Percentiles rank a stretch among this genome's conserved stretches.
phyloP scores from a whole-genome alignment of 1,140 invertebrate species.

The Uloborus diversus region DNA sequence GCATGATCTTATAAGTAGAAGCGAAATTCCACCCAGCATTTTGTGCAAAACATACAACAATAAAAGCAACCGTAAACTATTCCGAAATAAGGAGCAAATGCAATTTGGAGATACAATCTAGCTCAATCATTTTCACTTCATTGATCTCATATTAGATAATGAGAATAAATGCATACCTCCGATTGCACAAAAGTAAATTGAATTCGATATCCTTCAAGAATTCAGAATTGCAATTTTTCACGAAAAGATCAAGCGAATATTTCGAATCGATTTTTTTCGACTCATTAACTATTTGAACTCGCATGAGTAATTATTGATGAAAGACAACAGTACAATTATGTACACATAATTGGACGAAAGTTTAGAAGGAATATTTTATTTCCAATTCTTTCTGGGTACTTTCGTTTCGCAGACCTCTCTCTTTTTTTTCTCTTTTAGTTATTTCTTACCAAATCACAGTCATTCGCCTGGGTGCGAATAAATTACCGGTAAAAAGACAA shows the following conservation, averaged over 20 bases:
- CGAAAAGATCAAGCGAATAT: not conserved
- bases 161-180: too few species aligned
- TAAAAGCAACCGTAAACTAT: too few species aligned
- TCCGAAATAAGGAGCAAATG: too few species aligned
- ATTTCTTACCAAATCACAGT: conserved; percentile 9
- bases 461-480: conserved; percentile 9
- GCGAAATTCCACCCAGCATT: too few species aligned
- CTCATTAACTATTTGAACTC: conserved; percentile 33
- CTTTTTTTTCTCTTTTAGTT: conserved; percentile 19
- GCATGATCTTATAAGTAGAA: too few species aligned
- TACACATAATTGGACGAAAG: conserved; percentile 8
- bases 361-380: conserved; percentile 9
- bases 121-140: too few species aligned
- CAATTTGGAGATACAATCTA: too few species aligned
- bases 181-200: too few species aligned
- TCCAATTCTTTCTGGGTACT: conserved; percentile 29
- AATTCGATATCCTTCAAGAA: too few species aligned
- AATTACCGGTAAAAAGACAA: not conserved
- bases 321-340: conserved; percentile 39
- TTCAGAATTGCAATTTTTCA: too few species aligned
- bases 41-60: too few species aligned
- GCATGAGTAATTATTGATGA: conserved; percentile 32
- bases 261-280: conserved; percentile 24
- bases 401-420: conserved; percentile 3
- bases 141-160: too few species aligned